Base-by-base conservation (phyloP, 2,797 vertebrate genomes). In the Clamator glandarius region DNA sequence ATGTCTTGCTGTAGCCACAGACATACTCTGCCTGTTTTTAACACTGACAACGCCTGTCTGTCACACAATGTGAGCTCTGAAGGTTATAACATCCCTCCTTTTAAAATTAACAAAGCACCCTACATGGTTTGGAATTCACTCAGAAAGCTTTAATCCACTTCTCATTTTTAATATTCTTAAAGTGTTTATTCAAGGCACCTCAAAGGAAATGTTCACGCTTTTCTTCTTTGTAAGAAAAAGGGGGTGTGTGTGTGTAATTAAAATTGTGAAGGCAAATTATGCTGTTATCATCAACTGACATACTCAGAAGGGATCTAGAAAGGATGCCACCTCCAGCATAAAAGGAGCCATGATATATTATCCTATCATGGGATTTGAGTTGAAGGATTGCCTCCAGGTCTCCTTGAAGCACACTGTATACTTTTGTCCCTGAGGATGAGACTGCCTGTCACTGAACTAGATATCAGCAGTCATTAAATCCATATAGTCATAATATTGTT, bases 281-380 rank as follows among this genome's bases (percentile, higher is more conserved):
- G 84, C 93, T 90, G 96, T 96, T 97, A 97, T 96, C 97, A 93
- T 94, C 74, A 46, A 82, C 89, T 96, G 94, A 83, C 96, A 96
- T 93, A 92, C 59, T 96, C 93, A 90, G 95, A 95, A 94, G 92
- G 92, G 83, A 95, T 90, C 90, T 72, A 63, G 74, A 92, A 93
- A 97, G 91, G 93, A 94, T 63, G 84, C 92, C 89, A 96, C 76
- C 84, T 69, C 93, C 72, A 91, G 96, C n/a, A 93, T 52, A 91
- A 93, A 91, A 95, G 82, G 63, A 88, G 87, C 89, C 92, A 90
- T 64, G 90, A 91, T 87, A 91, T n/a, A 81, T 94, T 86, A 97
- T 95, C 86, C 87, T 94, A 89, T 96, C 96, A 93, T 87, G 93
- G 95, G 96, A 95, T 93, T 92, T 58, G 75, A 74, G 87, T 89